Evolutionary conservation across 2,113 vertebrate genomes (phyloP).

Genomic region (Micronisus gabar): DNA sequence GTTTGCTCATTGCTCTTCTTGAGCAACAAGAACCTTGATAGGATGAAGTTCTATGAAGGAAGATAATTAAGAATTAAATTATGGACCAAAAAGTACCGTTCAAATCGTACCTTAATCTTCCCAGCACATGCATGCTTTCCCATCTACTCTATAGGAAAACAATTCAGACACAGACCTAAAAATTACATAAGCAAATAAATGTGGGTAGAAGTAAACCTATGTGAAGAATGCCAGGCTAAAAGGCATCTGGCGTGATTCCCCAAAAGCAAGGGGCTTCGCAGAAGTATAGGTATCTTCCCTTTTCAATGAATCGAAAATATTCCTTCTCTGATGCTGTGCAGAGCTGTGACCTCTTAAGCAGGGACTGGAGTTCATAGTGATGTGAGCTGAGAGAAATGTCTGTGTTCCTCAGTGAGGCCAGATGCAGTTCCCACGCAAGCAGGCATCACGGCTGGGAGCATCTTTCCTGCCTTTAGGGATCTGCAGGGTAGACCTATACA

Average conservation of each 20-base stretch:
- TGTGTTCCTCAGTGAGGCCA: background rate
- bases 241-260: background rate
- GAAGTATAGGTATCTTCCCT: background rate
- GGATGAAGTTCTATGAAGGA: background rate
- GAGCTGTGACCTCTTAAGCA: background rate
- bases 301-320: background rate
- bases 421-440: background rate
- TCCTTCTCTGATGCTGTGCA: background rate
- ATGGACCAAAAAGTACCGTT: background rate
- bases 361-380: background rate
- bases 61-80: background rate
- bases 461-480: background rate
- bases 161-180: background rate
- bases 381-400: background rate
- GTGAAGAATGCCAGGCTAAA: background rate
- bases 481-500: background rate
- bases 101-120: background rate
- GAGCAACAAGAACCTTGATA: background rate
- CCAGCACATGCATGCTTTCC: background rate
- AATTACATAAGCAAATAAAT: background rate
- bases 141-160: background rate
- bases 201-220: background rate
- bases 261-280: background rate
- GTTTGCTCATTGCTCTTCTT: background rate
- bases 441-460: rapidly evolving